Conservation (phyloP, 2,113 vertebrate genomes). For the Maccullochella peelii region DNA sequence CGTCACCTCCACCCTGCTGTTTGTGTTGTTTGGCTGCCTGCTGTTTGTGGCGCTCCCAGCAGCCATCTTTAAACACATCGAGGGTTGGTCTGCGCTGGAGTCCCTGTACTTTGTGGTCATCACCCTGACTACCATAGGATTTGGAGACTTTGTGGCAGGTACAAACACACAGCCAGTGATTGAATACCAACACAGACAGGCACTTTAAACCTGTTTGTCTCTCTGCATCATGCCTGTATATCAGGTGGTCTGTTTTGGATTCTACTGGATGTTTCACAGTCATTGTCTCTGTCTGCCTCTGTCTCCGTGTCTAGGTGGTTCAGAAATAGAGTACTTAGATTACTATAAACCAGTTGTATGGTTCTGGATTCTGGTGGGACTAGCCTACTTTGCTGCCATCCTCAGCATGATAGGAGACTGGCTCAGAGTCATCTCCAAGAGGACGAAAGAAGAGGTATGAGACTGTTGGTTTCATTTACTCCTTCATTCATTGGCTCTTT, state of each 20-base stretch:
- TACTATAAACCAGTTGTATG: slow-evolving; percentile 95
- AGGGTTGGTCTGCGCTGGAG: slow-evolving; percentile 94
- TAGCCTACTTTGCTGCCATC: slow-evolving; percentile 96
- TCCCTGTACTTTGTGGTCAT: slow-evolving; percentile 96
- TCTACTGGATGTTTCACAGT: background rate
- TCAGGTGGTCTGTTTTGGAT: background rate
- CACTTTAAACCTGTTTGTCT: background rate
- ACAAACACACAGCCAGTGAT: slow-evolving; percentile 19
- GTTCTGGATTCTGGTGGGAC: slow-evolving; percentile 97
- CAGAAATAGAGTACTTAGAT: slow-evolving; percentile 93
- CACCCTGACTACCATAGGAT: slow-evolving; percentile 88
- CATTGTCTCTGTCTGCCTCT: slow-evolving; percentile 15
- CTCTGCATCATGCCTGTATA: background rate
- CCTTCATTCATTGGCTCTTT: background rate
- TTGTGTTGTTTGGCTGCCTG: slow-evolving; percentile 93
- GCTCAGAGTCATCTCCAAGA: slow-evolving; percentile 93
- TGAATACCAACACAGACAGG: background rate
- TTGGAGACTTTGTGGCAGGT: slow-evolving; percentile 98
- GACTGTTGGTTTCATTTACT: slow-evolving; percentile 1
- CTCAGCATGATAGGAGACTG: slow-evolving; percentile 99
- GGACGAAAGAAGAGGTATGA: slow-evolving; percentile 95
- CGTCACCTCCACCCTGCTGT: slow-evolving; percentile 96
- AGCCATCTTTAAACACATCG: slow-evolving; percentile 90
- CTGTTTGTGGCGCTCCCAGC: slow-evolving; percentile 91
- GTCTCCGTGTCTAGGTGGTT: slow-evolving; percentile 86